Evolutionary conservation across 2,888 invertebrate species (phyloP), one percentile per base, ranked within the genome.

Genomic region (Luperina testacea): DNA sequence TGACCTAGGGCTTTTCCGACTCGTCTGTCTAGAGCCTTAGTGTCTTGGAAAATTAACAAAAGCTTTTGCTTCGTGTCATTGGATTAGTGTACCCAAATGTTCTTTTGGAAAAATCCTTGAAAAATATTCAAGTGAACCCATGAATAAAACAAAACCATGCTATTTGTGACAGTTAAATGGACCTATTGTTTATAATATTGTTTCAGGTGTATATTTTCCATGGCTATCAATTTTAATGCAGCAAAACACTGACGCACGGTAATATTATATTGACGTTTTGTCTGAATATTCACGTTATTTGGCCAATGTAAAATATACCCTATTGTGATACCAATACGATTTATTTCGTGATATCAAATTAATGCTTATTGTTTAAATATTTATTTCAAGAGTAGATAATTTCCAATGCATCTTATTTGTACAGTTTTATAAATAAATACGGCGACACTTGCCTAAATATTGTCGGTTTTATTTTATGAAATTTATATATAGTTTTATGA

Each of bases 91-190:
- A 79, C 17, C 2, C 38, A 24, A 68, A 59, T 59, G 27, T 69
- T 42, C 6, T 0, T 20, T 48, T 71, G 51, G 51, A 78, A 72
- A 72, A 61, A 32, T 45, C 32, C 42, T 53, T 20, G 51, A 53
- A 80, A 61, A 13, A 4, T 69, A 51, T 38, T 69, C 27, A 51
- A 45, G 7, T 51, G 27, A 70, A 80, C 27, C 13, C 15, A 57
- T 27, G n/a, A 78, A 65, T 57, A 20, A n/a, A 45, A 78, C 63
- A 81, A 81, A 63, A 38, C 13, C 63, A 17, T 13, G 20, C 17
- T 51, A 53, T 32, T 6, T 63, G 53, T 53, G 27, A 4, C 17
- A 72, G 38, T 80, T 72, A n/a, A n/a, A 4, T 48, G 8, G 15
- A 13, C 1, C 17, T 63, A 45, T 74, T 57, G 63, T 53, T 59